A percentile compares a stretch with the other conserved stretches of the same genome.
Conservation (phyloP, 2,797 vertebrate genomes). For the Cyprinodon diabolis region DNA sequence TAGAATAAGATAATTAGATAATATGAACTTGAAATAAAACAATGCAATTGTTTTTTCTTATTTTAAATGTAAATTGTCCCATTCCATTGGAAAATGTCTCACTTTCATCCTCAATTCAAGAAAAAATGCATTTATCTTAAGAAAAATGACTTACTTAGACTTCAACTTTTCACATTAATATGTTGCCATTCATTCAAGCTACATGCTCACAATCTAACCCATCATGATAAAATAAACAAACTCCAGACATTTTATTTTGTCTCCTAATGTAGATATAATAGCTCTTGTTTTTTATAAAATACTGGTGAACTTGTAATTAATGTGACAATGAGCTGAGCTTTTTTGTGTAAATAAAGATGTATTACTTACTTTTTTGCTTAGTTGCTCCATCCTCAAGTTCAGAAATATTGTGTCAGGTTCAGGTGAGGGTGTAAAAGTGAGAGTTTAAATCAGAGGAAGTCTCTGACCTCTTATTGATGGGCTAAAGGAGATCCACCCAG, state of each 20-base stretch:
- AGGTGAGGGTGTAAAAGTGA: slow-evolving; percentile 36
- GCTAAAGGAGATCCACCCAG: slow-evolving; percentile 44
- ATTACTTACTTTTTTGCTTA: slow-evolving; percentile 61
- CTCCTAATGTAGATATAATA: background rate
- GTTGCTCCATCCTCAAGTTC: slow-evolving; percentile 32
- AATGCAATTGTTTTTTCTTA: too few relatives aligned
- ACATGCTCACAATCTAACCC: background rate
- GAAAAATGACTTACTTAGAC: too few relatives aligned
- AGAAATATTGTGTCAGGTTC: slow-evolving; percentile 23
- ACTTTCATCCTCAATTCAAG: too few relatives aligned
- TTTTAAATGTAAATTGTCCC: too few relatives aligned
- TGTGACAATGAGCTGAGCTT: background rate
- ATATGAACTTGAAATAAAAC: too few relatives aligned
- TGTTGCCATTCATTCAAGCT: background rate
- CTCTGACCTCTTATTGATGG: slow-evolving; percentile 43
- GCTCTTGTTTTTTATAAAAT: background rate
- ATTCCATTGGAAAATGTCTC: too few relatives aligned
- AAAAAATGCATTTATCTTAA: too few relatives aligned
- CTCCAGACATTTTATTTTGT: background rate
- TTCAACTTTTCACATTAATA: background rate
- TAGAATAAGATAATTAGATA: too few relatives aligned
- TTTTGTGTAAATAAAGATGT: slow-evolving; percentile 19
- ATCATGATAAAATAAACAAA: background rate
- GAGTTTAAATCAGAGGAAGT: slow-evolving; percentile 39
- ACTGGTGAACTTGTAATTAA: background rate